Percentiles rank a stretch among this genome's conserved stretches.
These are phyloP conservation scores for Drosophila pandora DNA, from an alignment of 1,140 invertebrate species.

Conservation along the genomic window DNA sequence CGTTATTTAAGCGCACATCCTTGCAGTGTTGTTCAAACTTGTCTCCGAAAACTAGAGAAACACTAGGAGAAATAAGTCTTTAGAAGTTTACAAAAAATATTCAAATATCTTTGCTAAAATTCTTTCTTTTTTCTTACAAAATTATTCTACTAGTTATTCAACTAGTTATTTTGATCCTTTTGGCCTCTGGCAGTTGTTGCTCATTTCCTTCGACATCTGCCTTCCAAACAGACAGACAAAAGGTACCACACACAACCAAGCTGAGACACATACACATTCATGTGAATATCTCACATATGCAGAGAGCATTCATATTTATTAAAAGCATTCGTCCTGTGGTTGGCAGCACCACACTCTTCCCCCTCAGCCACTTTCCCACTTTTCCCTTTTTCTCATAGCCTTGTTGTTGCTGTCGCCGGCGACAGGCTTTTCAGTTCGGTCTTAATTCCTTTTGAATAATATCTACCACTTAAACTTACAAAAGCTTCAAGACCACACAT, in stretches of 20 bases:
- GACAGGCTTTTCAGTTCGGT: conserved; percentile 77
- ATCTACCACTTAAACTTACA: conserved; percentile 81
- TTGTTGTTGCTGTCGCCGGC: conserved; percentile 39
- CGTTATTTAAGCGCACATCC: conserved; percentile 59
- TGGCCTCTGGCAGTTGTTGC: conserved; percentile 48
- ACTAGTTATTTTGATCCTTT: conserved; percentile 21
- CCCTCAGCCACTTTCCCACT: conserved; percentile 9
- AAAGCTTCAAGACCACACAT: conserved; percentile 69
- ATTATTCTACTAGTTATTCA: conserved; percentile 22
- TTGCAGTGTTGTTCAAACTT: conserved; percentile 40
- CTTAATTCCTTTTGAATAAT: conserved; percentile 81
- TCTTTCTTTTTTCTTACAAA: conserved; percentile 13
- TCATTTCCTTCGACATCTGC: conserved; percentile 70
- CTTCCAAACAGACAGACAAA: conserved; percentile 69
- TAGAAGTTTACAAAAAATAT: neutral
- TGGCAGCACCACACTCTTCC: conserved; percentile 25
- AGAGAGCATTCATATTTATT: conserved; percentile 68
- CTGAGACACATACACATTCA: conserved; percentile 1
- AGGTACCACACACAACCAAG: conserved; percentile 44
- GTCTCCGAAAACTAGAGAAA: neutral
- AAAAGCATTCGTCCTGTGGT: conserved; percentile 69
- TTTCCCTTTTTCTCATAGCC: neutral
- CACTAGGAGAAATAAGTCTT: conserved; percentile 1
- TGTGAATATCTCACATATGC: conserved; percentile 13
- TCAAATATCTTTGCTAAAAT: neutral